Evolutionary conservation across 2,113 vertebrate genomes (phyloP).

Genomic region (Motacilla tschutschensis): DNA sequence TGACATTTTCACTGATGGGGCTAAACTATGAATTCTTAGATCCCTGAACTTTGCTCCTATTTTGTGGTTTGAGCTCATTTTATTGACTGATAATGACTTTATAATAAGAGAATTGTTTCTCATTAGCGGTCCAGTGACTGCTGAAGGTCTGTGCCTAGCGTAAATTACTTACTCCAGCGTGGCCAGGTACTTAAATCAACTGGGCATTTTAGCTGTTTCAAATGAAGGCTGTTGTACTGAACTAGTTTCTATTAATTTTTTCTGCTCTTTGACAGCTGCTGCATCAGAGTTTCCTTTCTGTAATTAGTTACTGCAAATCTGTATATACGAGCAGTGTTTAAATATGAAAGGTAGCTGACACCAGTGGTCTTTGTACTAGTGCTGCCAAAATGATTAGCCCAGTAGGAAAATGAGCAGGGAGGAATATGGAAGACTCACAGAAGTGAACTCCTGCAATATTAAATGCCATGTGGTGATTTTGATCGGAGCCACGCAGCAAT

Average conservation of each 20-base stretch:
- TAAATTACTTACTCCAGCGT: conserved; percentile 15
- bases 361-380: not conserved
- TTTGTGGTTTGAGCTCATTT: conserved; percentile 30
- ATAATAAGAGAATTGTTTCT: conserved; percentile 38
- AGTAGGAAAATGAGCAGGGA: not conserved
- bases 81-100: conserved; percentile 50
- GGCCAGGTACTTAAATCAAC: conserved; percentile 33
- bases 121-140: not conserved
- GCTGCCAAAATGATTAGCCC: not conserved
- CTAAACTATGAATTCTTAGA: conserved; percentile 23
- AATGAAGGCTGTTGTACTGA: conserved; percentile 32
- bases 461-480: not conserved
- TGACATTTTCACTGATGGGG: conserved; percentile 5
- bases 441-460: not conserved
- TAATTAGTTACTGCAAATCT: conserved; percentile 1
- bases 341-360: not conserved
- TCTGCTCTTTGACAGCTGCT: conserved; percentile 20
- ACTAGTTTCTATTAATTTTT: conserved; percentile 36
- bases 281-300: conserved; percentile 21
- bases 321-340: not conserved
- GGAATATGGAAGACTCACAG: not conserved
- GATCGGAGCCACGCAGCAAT: not conserved
- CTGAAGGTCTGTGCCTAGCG: not conserved
- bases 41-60: conserved; percentile 40
- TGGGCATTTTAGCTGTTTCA: conserved; percentile 17